These are phyloP conservation scores for Nibea coibor DNA, from an alignment of 2,113 vertebrate species.

Conservation along the genomic window DNA sequence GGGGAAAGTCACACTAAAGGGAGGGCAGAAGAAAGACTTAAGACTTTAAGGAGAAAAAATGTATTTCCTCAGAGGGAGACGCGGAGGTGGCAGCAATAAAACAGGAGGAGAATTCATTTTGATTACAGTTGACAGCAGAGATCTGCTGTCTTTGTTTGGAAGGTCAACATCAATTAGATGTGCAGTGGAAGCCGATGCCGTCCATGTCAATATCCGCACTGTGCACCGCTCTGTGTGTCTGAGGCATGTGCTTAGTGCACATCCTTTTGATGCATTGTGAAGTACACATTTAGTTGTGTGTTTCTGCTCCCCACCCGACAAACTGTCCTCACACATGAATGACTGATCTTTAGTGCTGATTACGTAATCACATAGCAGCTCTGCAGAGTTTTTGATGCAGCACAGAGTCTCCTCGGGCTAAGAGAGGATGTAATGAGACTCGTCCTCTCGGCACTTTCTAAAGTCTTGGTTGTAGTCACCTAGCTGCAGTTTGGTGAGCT, in stretches of 20 bases:
- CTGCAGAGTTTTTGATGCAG: slow-evolving; percentile 53
- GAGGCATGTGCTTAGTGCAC: not conserved
- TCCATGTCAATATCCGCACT: slow-evolving; percentile 19
- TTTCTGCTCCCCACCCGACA: slow-evolving; percentile 19
- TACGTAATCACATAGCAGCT: slow-evolving; percentile 65
- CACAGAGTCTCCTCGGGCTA: slow-evolving; percentile 45
- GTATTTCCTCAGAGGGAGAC: not conserved
- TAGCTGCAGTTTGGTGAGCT: slow-evolving; percentile 5
- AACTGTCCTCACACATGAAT: slow-evolving; percentile 60
- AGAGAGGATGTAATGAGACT: slow-evolving; percentile 44
- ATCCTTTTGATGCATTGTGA: not conserved
- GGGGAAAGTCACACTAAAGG: slow-evolving; percentile 63
- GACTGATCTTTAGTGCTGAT: slow-evolving; percentile 61
- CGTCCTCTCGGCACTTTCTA: slow-evolving; percentile 66
- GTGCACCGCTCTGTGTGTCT: slow-evolving; percentile 4
- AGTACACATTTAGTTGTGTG: slow-evolving; percentile 3
- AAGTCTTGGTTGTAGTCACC: slow-evolving; percentile 29
- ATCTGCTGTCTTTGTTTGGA: slow-evolving; percentile 34
- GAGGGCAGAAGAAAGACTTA: slow-evolving; percentile 20
- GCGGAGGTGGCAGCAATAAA: not conserved
- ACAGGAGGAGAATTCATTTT: not conserved
- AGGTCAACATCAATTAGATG: slow-evolving; percentile 42
- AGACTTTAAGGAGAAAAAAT: slow-evolving; percentile 12
- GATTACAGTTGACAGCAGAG: slow-evolving; percentile 36
- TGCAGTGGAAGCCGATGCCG: slow-evolving; percentile 11